Evolutionary conservation across 1,140 invertebrate species (phyloP), one percentile per base, ranked within the genome.

Genomic region (Euura lappo): DNA sequence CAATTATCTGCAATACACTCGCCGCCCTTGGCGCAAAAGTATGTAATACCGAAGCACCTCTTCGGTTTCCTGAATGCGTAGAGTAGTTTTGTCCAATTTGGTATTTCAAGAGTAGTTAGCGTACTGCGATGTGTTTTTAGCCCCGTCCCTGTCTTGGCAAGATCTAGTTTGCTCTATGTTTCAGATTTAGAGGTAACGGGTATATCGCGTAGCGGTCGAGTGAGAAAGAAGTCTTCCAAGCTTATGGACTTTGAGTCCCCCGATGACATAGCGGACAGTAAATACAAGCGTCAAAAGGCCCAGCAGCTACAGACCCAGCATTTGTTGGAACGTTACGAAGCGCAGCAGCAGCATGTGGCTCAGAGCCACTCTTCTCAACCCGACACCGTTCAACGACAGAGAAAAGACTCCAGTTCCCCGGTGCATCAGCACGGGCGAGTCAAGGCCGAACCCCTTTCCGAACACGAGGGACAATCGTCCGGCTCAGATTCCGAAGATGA

Each of bases 191-290:
- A 95, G 87, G 93, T 95, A 42, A 94, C 94, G 68, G 95, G 94
- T 45, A 91, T 97, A 43, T 97, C 95, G 4, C 89, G 95, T 70
- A 97, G 95, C 80, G 96, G 96, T 28, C 89, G 96, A 66, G 95
- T 98, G 1, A 89, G 96, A 64, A 98, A 98, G 87, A 98, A 98
- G 85, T 98, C 96, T 6, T 96, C 96, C 0, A 98, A 98, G 85
- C 88, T 98, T 8, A 93, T 96, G 84, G 96, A 97, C 84, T 97
- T 97, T 88, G 95, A 97, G 82, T 95, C 95, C 1, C 93, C 94
- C 0, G 96, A 97, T 84, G 94, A 96, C 78, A 77, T 83, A 70
- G 84, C 87, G 6, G 89, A 90, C 69, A 86, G 81, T 45, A 87
- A 88, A 72, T 81, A 87, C 43, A 87, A 87, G 45, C 79, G 81